Percentiles rank a stretch among this genome's conserved stretches.
These are phyloP conservation scores for Drosophila oshimai DNA, from an alignment of 1,140 invertebrate genomes.

Conservation along the genomic window DNA sequence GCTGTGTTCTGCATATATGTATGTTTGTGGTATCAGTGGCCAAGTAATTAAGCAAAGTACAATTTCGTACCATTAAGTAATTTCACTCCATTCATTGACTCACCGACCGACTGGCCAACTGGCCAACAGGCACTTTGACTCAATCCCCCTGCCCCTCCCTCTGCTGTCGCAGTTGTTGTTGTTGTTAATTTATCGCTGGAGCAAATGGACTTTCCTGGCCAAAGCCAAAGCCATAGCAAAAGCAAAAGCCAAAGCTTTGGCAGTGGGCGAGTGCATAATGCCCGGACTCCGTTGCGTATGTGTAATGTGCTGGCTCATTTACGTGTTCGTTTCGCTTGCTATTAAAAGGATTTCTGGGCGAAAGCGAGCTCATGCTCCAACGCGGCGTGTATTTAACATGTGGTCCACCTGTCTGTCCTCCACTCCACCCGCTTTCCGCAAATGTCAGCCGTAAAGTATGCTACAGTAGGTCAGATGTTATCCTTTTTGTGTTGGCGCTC, in stretches of 20 bases:
- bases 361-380: constrained; percentile 42
- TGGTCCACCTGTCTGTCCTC: constrained; percentile 21
- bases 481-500: constrained; percentile 13
- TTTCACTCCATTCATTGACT: constrained; percentile 78
- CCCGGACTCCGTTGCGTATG: constrained; percentile 48
- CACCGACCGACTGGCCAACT: constrained; percentile 33
- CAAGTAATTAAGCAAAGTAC: constrained; percentile 82
- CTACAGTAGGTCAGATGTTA: constrained; percentile 47
- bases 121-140: constrained; percentile 44
- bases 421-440: background rate
- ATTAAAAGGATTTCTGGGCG: constrained; percentile 63
- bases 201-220: constrained; percentile 65
- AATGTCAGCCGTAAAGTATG: constrained; percentile 53
- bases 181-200: constrained; percentile 64
- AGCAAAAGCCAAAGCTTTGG: too few relatives aligned
- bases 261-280: constrained; percentile 32
- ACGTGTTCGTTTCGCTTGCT: constrained; percentile 55
- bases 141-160: background rate
- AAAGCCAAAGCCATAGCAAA: too few relatives aligned
- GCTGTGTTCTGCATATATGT: constrained; percentile 1
- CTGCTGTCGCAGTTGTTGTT: constrained; percentile 23
- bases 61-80: constrained; percentile 81
- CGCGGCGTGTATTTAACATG: constrained; percentile 46
- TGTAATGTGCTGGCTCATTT: constrained; percentile 58
- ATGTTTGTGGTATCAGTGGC: constrained; percentile 59